Conservation (phyloP, 92 coral and sea anemone species). For the Palythoa heliodiscus region DNA sequence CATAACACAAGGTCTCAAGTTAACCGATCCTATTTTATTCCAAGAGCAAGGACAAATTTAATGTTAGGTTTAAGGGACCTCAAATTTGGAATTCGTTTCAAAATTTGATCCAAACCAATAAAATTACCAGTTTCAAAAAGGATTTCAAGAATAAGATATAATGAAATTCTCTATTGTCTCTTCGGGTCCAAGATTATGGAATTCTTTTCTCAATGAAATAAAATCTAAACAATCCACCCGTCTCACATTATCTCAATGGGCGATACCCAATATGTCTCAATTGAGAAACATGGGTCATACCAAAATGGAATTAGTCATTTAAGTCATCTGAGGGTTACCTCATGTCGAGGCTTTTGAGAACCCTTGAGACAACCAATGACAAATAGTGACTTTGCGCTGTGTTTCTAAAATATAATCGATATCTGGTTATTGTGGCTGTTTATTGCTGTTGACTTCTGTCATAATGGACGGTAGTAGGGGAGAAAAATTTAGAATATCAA, state of each 20-base stretch:
- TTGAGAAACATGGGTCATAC: neutral
- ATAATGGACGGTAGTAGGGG: conserved; percentile 14
- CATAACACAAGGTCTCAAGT: too few species aligned
- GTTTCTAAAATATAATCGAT: conserved; percentile 1
- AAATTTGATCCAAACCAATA: too few species aligned
- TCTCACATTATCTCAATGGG: neutral
- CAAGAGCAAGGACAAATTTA: too few species aligned
- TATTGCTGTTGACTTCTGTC: neutral
- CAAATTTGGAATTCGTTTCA: too few species aligned
- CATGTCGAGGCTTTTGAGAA: conserved; percentile 18
- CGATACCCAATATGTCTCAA: neutral
- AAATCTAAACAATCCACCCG: too few species aligned
- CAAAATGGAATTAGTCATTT: neutral
- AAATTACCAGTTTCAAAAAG: too few species aligned
- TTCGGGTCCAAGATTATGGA: too few species aligned
- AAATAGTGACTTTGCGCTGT: neutral
- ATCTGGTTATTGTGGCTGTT: conserved; percentile 1
- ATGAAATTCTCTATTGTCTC: too few species aligned
- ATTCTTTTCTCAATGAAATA: too few species aligned
- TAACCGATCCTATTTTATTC: too few species aligned
- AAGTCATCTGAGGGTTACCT: neutral
- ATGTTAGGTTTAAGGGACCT: too few species aligned
- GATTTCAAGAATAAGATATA: too few species aligned
- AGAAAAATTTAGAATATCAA: conserved; percentile 13
- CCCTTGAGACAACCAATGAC: conserved; percentile 2